Evolutionary conservation across 2,888 invertebrate genomes (phyloP).

Genomic region (Nemotelus pantherinus): DNA sequence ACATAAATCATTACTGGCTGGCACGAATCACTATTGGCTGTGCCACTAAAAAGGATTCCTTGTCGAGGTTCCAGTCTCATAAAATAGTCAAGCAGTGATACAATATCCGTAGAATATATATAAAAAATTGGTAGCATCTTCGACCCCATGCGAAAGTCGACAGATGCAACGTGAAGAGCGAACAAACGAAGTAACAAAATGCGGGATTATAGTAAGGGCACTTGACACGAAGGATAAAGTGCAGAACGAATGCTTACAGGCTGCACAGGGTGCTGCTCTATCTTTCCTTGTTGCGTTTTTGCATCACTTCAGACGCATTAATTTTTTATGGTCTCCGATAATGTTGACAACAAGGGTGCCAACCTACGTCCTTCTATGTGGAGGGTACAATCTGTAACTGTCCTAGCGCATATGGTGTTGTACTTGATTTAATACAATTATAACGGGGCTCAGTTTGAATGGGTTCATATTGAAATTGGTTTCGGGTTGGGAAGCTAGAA

Average conservation of each 20-base stretch:
- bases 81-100: conserved; percentile 36
- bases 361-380: neutral
- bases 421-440: conserved; percentile 39
- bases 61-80: conserved; percentile 28
- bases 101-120: neutral
- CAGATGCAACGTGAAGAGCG: conserved; percentile 36
- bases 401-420: conserved; percentile 16
- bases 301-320: conserved; percentile 33
- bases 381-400: neutral
- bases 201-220: conserved; percentile 22
- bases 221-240: conserved; percentile 21
- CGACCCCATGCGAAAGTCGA: conserved; percentile 29
- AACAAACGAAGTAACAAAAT: conserved; percentile 9
- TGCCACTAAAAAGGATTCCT: conserved; percentile 34
- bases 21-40: neutral
- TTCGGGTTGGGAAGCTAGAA: neutral
- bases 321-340: conserved; percentile 39
- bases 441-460: conserved; percentile 23
- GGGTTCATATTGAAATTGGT: neutral
- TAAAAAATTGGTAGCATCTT: conserved; percentile 16
- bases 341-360: conserved; percentile 43
- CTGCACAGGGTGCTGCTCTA: conserved; percentile 21
- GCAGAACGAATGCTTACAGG: neutral
- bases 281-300: conserved; percentile 31
- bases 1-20: conserved; percentile 41